Evolutionary conservation across 2,113 vertebrate genomes (phyloP).

Genomic region (Microtus montanus): DNA sequence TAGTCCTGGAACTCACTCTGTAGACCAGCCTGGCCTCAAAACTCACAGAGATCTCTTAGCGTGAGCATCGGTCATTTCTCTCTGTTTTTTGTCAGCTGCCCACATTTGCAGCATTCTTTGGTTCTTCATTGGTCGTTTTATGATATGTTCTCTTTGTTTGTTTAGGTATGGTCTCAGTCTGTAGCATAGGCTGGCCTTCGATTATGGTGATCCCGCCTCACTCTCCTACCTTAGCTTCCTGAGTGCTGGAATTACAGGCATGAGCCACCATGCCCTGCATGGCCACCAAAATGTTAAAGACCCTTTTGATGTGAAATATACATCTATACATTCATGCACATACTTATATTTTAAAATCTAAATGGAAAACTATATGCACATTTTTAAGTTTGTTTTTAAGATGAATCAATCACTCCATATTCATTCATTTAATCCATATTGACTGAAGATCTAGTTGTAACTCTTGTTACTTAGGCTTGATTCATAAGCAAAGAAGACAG

Average conservation of each 20-base stretch:
- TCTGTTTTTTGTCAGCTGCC: background rate
- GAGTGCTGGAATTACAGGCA: background rate
- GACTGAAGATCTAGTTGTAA: background rate
- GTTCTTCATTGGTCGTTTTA: background rate
- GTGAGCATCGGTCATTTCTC: background rate
- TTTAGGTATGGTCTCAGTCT: background rate
- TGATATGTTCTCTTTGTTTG: background rate
- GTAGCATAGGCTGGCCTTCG: background rate
- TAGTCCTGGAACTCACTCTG: background rate
- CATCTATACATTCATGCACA: background rate
- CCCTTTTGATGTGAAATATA: background rate
- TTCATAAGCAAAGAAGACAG: background rate
- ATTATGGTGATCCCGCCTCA: background rate
- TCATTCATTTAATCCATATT: background rate
- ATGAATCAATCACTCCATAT: background rate
- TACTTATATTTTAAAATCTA: background rate
- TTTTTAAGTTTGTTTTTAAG: constrained; percentile 30
- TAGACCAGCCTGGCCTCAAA: background rate
- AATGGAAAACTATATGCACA: background rate
- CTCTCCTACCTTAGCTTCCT: background rate
- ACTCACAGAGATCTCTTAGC: too few species aligned
- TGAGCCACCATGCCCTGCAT: background rate
- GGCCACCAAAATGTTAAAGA: background rate
- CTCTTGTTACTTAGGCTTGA: background rate
- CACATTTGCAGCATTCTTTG: background rate